phyloP scores from a whole-genome alignment of 2,888 invertebrate genomes.

The Mythimna impura region DNA sequence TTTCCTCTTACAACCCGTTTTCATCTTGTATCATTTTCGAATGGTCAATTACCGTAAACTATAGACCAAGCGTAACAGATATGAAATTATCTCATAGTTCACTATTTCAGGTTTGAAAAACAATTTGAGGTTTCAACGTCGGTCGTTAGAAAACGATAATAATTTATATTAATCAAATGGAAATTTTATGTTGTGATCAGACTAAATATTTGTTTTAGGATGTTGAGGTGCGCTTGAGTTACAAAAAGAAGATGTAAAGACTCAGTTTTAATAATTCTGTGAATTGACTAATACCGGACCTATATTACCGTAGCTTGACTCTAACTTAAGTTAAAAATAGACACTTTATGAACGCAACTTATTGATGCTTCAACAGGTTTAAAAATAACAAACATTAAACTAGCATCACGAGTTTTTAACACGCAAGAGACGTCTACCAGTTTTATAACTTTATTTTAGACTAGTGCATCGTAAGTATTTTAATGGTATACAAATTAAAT shows the following conservation, averaged over 20 bases:
- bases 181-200: background rate
- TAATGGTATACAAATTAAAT: constrained; percentile 1
- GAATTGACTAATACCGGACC: background rate
- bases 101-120: constrained; percentile 23
- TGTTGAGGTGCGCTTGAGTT: background rate
- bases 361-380: constrained; percentile 44
- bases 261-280: background rate
- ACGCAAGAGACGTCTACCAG: constrained; percentile 13
- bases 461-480: constrained; percentile 1
- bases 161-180: constrained; percentile 7
- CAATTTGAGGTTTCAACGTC: constrained; percentile 28
- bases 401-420: constrained; percentile 34
- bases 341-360: background rate
- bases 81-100: constrained; percentile 20
- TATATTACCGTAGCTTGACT: background rate
- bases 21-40: constrained; percentile 44
- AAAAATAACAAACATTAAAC: constrained; percentile 35
- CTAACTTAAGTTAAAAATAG: constrained; percentile 4
- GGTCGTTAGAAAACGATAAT: constrained; percentile 15
- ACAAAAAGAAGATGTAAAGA: constrained; percentile 1
- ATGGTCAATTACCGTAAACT: constrained; percentile 34
- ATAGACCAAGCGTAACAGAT: constrained; percentile 4
- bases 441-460: constrained; percentile 24
- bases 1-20: constrained; percentile 59
- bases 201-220: background rate